These are phyloP conservation scores for Synanthedon andrenaeformis DNA, from an alignment of 2,888 invertebrate species.

Conservation along the genomic window DNA sequence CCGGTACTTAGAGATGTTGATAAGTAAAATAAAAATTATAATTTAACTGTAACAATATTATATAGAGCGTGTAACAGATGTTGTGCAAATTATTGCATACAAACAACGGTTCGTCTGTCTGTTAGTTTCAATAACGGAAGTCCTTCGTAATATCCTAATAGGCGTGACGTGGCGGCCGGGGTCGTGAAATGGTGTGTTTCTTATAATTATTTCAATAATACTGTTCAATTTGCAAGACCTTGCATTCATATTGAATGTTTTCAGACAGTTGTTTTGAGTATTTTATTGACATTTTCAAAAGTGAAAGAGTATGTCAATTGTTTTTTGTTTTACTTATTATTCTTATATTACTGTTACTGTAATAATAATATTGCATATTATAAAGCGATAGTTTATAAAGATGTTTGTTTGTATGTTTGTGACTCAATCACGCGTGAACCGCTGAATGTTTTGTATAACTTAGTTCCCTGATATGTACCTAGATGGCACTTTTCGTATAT, in stretches of 20 bases:
- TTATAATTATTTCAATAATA: constrained; percentile 11
- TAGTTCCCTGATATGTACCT: too few species aligned
- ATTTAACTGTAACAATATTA: not conserved
- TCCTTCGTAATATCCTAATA: constrained; percentile 36
- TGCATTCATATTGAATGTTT: constrained; percentile 6
- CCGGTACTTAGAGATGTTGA: too few species aligned
- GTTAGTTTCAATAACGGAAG: constrained; percentile 22
- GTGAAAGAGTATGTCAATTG: too few species aligned
- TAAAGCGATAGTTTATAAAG: too few species aligned
- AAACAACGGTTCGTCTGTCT: constrained; percentile 9
- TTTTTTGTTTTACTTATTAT: too few species aligned
- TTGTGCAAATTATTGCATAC: constrained; percentile 10
- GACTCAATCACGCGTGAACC: too few species aligned
- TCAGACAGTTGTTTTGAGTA: not conserved
- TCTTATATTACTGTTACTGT: too few species aligned
- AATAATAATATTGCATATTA: too few species aligned
- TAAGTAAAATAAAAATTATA: too few species aligned
- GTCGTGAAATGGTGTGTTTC: not conserved
- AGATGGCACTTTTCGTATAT: too few species aligned
- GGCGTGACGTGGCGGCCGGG: constrained; percentile 16
- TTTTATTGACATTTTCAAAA: not conserved
- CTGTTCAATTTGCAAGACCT: constrained; percentile 17
- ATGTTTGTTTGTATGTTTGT: too few species aligned
- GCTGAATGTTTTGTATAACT: too few species aligned
- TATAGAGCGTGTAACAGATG: constrained; percentile 1